phyloP scores from a whole-genome alignment of 2,797 vertebrate species.

The Manis pentadactyla region DNA sequence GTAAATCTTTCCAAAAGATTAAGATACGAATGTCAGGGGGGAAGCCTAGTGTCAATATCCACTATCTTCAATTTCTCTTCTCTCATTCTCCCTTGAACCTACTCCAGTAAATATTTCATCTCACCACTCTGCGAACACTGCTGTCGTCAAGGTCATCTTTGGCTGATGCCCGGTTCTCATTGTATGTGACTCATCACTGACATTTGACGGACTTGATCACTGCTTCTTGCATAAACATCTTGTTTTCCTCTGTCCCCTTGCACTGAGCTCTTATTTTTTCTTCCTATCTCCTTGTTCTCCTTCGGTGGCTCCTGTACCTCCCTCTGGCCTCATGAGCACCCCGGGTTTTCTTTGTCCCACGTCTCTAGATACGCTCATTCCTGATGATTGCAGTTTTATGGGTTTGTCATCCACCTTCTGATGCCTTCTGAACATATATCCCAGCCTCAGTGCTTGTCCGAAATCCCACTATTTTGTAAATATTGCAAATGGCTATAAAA shows the following conservation, averaged over 20 bases:
- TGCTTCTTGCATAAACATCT: neutral
- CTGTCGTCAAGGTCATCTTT: neutral
- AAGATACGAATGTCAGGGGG: slow-evolving; percentile 41
- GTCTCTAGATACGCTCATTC: neutral
- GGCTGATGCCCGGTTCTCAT: neutral
- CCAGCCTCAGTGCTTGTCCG: neutral
- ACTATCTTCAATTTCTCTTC: neutral
- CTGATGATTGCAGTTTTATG: neutral
- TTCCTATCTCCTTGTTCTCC: neutral
- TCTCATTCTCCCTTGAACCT: neutral
- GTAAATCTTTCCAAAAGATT: slow-evolving; percentile 72
- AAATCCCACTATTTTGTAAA: neutral
- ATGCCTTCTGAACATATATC: neutral
- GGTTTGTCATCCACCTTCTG: neutral
- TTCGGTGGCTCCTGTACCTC: neutral
- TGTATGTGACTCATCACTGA: neutral
- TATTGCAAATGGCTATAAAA: too few relatives aligned
- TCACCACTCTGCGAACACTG: neutral
- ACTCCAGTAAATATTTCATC: neutral
- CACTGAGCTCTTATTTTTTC: neutral
- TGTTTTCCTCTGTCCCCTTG: neutral
- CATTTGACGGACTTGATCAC: neutral
- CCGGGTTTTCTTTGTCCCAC: neutral
- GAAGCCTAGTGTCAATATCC: neutral
- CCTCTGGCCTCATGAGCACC: neutral